Percentiles rank a stretch among this genome's conserved stretches.
Evolutionary conservation across 2,888 invertebrate species (phyloP).

Genomic region (Eupeodes luniger): DNA sequence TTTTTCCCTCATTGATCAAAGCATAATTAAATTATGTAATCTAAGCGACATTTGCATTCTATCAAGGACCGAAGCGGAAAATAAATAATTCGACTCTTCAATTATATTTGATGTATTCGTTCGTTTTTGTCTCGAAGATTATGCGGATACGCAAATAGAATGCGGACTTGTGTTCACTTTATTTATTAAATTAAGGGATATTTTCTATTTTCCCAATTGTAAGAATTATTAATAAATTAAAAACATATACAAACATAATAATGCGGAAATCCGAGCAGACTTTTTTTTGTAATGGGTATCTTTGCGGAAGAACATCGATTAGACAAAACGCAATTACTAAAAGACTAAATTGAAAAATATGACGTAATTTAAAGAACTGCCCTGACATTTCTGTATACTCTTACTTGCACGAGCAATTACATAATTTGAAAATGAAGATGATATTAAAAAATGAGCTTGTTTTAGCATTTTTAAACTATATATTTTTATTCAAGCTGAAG

Average conservation of each 20-base stretch:
- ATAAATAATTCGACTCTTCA: slow-evolving; percentile 50
- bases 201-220: background rate
- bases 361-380: no score
- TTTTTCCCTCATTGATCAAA: slow-evolving; percentile 70
- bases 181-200: slow-evolving; percentile 1
- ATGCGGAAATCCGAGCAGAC: background rate
- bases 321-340: background rate
- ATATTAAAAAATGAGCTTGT: no score
- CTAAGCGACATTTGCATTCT: slow-evolving; percentile 70
- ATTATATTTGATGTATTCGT: slow-evolving; percentile 8
- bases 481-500: no score
- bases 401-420: no score
- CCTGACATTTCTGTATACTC: no score
- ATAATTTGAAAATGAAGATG: no score
- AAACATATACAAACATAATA: background rate
- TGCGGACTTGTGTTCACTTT: background rate
- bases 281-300: background rate
- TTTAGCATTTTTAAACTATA: no score
- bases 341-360: no score
- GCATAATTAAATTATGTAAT: slow-evolving; percentile 74
- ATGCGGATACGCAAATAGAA: slow-evolving; percentile 15
- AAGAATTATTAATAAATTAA: slow-evolving; percentile 11
- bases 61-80: slow-evolving; percentile 51
- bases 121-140: slow-evolving; percentile 3
- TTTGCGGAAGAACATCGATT: background rate